These are phyloP conservation scores for Burhinus bistriatus DNA, from an alignment of 2,113 vertebrate genomes.

Conservation along the genomic window DNA sequence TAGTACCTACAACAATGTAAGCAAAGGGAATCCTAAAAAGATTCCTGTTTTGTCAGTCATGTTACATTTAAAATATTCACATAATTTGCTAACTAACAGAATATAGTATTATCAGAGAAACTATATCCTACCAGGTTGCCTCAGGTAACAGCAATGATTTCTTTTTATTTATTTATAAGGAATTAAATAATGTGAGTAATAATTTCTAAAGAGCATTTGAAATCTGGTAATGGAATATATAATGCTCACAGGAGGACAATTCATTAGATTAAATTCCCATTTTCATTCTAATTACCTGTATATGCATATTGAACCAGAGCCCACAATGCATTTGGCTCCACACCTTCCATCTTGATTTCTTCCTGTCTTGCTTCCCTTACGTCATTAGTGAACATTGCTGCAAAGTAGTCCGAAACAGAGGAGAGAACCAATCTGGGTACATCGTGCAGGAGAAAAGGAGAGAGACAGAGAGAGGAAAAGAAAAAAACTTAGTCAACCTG, in stretches of 20 bases:
- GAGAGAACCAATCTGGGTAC: conserved; percentile 89
- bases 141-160: background rate
- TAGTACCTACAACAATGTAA: background rate
- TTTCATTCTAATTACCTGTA: conserved; percentile 77
- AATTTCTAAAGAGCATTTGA: background rate
- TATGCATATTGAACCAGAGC: conserved; percentile 96
- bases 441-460: background rate
- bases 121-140: background rate
- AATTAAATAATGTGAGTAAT: background rate
- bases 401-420: conserved; percentile 98
- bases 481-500: background rate
- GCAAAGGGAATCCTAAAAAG: background rate
- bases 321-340: conserved; percentile 96
- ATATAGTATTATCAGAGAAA: background rate
- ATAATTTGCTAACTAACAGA: background rate
- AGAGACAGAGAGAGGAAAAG: background rate
- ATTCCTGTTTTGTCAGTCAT: background rate
- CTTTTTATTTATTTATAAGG: background rate
- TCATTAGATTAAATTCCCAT: background rate
- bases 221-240: background rate
- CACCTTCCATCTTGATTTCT: conserved; percentile 97
- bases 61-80: background rate
- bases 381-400: conserved; percentile 98
- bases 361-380: conserved; percentile 96
- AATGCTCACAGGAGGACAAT: background rate